These are phyloP conservation scores for Apostichopus californicus DNA, from an alignment of 35 echinoderm and acorn worm species.

Conservation along the genomic window DNA sequence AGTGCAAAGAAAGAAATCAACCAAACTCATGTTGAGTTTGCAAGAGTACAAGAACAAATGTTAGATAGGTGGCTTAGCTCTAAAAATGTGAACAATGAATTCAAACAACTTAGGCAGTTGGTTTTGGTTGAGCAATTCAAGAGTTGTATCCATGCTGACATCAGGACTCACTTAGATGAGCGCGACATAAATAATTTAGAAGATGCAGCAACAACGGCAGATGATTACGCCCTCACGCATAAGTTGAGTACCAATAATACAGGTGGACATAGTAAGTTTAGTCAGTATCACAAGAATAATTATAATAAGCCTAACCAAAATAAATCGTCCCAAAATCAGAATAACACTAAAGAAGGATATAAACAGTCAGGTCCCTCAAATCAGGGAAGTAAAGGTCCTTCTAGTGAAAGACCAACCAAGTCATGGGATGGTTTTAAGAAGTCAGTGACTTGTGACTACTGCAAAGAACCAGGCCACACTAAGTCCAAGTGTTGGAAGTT, in stretches of 20 bases:
- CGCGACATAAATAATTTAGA: neutral
- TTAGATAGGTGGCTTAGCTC: neutral
- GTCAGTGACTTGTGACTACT: too few species aligned
- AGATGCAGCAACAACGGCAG: conserved; percentile 24
- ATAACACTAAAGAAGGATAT: too few species aligned
- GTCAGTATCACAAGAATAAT: too few species aligned
- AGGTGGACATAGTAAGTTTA: neutral
- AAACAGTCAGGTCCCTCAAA: too few species aligned
- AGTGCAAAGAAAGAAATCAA: conserved; percentile 1
- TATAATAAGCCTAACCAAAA: too few species aligned
- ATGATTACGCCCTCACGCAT: conserved; percentile 51
- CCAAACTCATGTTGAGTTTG: conserved; percentile 55
- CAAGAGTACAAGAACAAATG: conserved; percentile 26
- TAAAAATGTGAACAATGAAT: neutral
- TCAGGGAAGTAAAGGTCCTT: too few species aligned
- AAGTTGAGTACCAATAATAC: neutral
- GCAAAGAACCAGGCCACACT: too few species aligned
- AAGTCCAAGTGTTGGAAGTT: too few species aligned
- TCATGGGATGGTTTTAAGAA: too few species aligned
- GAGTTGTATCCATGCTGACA: neutral
- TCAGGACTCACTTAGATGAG: conserved; percentile 1
- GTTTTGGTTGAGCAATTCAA: conserved; percentile 39
- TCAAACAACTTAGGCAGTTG: neutral
- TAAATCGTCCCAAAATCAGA: too few species aligned
- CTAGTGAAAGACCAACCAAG: too few species aligned